Conservation (phyloP, 2,113 vertebrate species). For the Corythornis madagascariensis region DNA sequence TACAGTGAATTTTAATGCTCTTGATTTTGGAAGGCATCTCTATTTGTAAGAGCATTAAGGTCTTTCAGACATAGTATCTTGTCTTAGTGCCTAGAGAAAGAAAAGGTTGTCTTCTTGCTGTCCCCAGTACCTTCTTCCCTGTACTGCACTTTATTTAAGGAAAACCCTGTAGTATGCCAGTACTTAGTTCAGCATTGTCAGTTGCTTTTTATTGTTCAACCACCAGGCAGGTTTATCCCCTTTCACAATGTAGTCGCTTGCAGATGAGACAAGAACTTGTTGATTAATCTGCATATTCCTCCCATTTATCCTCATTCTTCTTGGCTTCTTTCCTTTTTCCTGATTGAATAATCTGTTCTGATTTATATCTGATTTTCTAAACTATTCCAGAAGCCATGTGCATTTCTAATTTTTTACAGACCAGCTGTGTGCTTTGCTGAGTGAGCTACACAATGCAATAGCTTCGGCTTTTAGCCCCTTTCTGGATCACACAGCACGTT, state of each 20-base stretch:
- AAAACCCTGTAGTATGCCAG: background rate
- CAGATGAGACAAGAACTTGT: background rate
- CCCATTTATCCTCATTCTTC: slow-evolving; percentile 30
- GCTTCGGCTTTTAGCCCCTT: slow-evolving; percentile 6
- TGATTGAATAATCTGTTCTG: slow-evolving; percentile 24
- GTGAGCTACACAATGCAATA: background rate
- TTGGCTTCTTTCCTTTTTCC: background rate
- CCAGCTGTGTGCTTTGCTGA: slow-evolving; percentile 51
- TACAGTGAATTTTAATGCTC: background rate
- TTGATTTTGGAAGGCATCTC: background rate
- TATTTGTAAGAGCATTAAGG: background rate
- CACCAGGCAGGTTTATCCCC: background rate
- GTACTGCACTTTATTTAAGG: background rate
- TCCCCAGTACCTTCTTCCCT: background rate
- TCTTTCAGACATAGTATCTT: background rate
- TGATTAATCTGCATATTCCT: background rate
- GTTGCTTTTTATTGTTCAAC: background rate
- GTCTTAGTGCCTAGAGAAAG: background rate
- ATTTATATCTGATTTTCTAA: slow-evolving; percentile 26
- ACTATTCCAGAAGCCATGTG: background rate
- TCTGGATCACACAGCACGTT: slow-evolving; percentile 24
- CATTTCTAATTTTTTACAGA: background rate
- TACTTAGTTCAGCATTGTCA: background rate
- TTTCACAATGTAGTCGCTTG: background rate
- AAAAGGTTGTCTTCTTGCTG: background rate